A percentile compares a stretch with the other conserved stretches of the same genome.
Conservation (phyloP, 35 echinoderm and acorn worm genomes). For the Strongylocentrotus purpuratus region DNA sequence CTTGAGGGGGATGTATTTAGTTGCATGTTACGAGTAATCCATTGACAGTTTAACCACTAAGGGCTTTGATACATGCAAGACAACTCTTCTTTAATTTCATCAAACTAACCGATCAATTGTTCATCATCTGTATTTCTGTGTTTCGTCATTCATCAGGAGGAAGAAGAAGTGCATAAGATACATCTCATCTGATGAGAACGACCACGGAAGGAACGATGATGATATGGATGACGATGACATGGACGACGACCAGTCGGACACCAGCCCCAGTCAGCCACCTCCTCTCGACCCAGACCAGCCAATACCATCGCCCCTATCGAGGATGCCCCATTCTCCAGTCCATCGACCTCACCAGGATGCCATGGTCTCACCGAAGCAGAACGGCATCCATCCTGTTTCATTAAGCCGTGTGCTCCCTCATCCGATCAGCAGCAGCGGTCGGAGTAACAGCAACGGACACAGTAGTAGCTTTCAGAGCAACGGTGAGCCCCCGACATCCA, state of each 20-base stretch:
- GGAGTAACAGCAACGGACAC: constrained; percentile 13
- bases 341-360: constrained; percentile 28
- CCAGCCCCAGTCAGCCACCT: constrained; percentile 23
- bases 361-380: constrained; percentile 15
- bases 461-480: constrained; percentile 25
- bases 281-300: constrained; percentile 31
- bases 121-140: too few relatives aligned
- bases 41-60: too few relatives aligned
- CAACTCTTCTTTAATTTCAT: too few relatives aligned
- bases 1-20: too few relatives aligned
- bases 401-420: constrained; percentile 6
- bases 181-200: constrained; percentile 87
- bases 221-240: constrained; percentile 68
- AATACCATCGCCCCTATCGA: background rate
- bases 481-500: constrained; percentile 36
- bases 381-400: constrained; percentile 23
- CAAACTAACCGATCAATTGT: too few relatives aligned
- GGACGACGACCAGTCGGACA: constrained; percentile 54
- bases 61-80: too few relatives aligned
- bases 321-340: background rate
- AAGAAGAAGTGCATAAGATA: constrained; percentile 99
- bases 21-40: too few relatives aligned
- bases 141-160: constrained; percentile 64
- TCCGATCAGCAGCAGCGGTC: constrained; percentile 19
- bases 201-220: constrained; percentile 68